Base-by-base conservation (phyloP, 2,888 invertebrate genomes). In the Thymelicus sylvestris region DNA sequence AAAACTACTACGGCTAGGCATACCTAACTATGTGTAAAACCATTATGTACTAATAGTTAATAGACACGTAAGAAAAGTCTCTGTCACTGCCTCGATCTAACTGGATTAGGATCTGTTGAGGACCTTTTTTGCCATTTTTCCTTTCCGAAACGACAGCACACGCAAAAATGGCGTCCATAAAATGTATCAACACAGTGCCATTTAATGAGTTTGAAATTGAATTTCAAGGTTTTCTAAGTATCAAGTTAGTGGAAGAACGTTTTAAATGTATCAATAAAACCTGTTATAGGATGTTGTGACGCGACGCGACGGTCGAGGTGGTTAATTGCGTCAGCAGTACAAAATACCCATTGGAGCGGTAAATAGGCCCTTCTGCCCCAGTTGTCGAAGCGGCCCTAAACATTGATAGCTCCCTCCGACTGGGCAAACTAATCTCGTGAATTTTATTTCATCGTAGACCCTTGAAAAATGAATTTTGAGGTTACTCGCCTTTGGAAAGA, bases 281-380 rank as follows among this genome's bases (percentile, higher is more conserved):
- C 64, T 15, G 24, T 50, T 52, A 50, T 50, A 52, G 15, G n/a
- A 10, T 52, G 24, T 55, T 61, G 19, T 52, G n/a, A 66, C 52
- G 64, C 44, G 41, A 73, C 67, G 61, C 44, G 41, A 73, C 67
- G 61, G 1, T 31, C 31, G 31, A 31, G 31, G 80, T 78, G 78
- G 76, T 80, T 87, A 86, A 86, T 86, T 86, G 85, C 86, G 84
- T 86, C 86, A 85, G 84, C 80, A 79, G 82, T 80, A 78, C 79
- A 85, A 82, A 86, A 87, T 83, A 84, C 79, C 82, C 89, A 87
- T 85, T 91, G 88, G 85, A 86, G 85, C 90, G 91, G 82, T 74
- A 88, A 91, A 92, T 90, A 84, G 88, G 89, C 86, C 85, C 88
- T 92, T 92, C 91, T 90, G 91, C 91, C 82, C 89, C 84, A 89